A percentile compares a stretch with the other conserved stretches of the same genome.
These are phyloP conservation scores for Bujurquina vittata DNA, from an alignment of 2,113 vertebrate species.

Conservation along the genomic window DNA sequence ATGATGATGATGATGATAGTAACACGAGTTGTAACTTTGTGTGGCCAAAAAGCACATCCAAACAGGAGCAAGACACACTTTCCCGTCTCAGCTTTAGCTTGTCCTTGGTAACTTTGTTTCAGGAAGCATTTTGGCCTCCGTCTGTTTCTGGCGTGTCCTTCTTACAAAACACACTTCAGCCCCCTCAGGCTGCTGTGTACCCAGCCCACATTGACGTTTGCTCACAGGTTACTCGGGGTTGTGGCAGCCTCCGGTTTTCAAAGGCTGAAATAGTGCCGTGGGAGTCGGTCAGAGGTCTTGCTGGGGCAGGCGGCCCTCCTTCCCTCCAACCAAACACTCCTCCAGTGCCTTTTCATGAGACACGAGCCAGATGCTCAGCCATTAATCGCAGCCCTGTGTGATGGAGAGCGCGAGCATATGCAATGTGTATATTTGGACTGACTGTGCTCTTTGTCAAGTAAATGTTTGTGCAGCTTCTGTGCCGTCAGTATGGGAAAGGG, in stretches of 20 bases:
- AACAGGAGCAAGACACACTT: neutral
- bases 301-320: conserved; percentile 36
- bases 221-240: neutral
- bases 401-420: neutral
- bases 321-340: conserved; percentile 32
- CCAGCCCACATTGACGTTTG: neutral
- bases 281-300: conserved; percentile 27
- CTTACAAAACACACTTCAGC: neutral
- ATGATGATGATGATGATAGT: neutral
- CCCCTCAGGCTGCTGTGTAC: neutral
- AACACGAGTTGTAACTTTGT: neutral
- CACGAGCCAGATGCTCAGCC: conserved; percentile 53
- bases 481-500: conserved; percentile 8
- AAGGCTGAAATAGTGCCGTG: neutral
- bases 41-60: too few relatives aligned
- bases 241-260: neutral
- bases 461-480: conserved; percentile 41
- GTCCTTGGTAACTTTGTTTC: fast-evolving
- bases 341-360: conserved; percentile 17
- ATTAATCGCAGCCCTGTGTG: conserved; percentile 49
- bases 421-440: conserved; percentile 30
- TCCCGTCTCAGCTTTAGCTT: fast-evolving
- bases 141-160: neutral
- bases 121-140: too few relatives aligned
- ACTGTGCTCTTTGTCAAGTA: conserved; percentile 24